Conservation (phyloP, 2,888 invertebrate species). For the Phyllotreta cruciferae region DNA sequence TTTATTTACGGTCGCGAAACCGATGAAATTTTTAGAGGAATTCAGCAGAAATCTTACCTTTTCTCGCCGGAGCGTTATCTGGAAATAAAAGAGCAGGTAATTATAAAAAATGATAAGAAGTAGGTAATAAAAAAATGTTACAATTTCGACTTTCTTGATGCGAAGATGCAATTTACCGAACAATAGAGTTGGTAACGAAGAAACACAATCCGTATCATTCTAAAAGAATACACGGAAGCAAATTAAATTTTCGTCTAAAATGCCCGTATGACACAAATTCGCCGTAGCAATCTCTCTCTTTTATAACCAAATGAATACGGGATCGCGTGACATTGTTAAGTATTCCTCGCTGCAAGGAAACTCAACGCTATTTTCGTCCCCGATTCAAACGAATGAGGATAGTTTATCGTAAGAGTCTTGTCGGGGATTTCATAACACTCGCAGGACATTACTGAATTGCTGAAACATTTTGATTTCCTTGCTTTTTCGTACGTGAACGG, state of each 20-base stretch:
- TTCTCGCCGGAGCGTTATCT: too few relatives aligned
- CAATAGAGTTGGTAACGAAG: neutral
- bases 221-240: conserved; percentile 14
- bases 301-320: conserved; percentile 23
- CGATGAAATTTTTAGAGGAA: too few relatives aligned
- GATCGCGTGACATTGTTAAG: conserved; percentile 18
- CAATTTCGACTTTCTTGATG: too few relatives aligned
- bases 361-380: conserved; percentile 2
- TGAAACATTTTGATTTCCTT: neutral
- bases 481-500: neutral
- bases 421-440: neutral
- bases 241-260: conserved; percentile 21
- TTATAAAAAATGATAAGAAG: too few relatives aligned
- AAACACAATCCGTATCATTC: conserved; percentile 10
- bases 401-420: conserved; percentile 13
- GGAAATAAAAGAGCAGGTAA: too few relatives aligned
- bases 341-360: conserved; percentile 14
- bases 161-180: too few relatives aligned
- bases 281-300: conserved; percentile 14
- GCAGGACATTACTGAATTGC: conserved; percentile 10
- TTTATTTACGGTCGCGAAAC: conserved; percentile 22
- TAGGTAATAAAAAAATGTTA: neutral
- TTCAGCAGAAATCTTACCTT: too few relatives aligned
- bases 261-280: conserved; percentile 20
- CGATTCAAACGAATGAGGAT: conserved; percentile 13